Conservation (phyloP, 1,140 invertebrate species). For the Tenebrio molitor region DNA sequence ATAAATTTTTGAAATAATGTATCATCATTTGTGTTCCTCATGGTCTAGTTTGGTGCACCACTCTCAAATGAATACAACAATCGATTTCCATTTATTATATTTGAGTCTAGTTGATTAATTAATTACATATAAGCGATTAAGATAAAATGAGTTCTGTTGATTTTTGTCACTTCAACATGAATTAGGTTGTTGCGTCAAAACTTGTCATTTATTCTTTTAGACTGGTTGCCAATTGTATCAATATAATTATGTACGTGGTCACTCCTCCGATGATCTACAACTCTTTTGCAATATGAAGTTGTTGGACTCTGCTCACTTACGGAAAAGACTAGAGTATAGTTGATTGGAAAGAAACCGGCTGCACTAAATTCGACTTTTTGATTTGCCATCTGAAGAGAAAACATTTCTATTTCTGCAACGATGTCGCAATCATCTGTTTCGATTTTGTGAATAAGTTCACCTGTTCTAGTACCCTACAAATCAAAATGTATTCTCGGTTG, state of each 20-base stretch:
- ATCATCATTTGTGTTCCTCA: too few species aligned
- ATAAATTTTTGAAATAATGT: too few species aligned
- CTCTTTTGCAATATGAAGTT: neutral
- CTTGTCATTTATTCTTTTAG: too few species aligned
- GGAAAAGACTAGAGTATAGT: constrained; percentile 52
- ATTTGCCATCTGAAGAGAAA: constrained; percentile 53
- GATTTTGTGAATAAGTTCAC: constrained; percentile 50
- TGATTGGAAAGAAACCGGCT: constrained; percentile 51
- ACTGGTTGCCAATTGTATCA: constrained; percentile 54
- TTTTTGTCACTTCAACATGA: too few species aligned
- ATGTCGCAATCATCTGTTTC: constrained; percentile 45
- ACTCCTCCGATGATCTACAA: constrained; percentile 57
- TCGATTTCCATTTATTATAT: too few species aligned
- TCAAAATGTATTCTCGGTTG: neutral
- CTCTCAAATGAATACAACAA: too few species aligned
- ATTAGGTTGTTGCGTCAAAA: too few species aligned
- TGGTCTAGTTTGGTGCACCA: too few species aligned
- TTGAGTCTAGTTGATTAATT: too few species aligned
- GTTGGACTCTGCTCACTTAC: constrained; percentile 33
- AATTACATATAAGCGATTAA: too few species aligned
- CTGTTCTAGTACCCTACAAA: constrained; percentile 45
- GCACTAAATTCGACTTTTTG: constrained; percentile 51
- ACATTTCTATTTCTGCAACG: constrained; percentile 51
- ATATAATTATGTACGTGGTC: constrained; percentile 57
- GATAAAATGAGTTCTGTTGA: too few species aligned